Base-by-base conservation (phyloP, 1,140 invertebrate species). In the Steinernema feltiae region DNA sequence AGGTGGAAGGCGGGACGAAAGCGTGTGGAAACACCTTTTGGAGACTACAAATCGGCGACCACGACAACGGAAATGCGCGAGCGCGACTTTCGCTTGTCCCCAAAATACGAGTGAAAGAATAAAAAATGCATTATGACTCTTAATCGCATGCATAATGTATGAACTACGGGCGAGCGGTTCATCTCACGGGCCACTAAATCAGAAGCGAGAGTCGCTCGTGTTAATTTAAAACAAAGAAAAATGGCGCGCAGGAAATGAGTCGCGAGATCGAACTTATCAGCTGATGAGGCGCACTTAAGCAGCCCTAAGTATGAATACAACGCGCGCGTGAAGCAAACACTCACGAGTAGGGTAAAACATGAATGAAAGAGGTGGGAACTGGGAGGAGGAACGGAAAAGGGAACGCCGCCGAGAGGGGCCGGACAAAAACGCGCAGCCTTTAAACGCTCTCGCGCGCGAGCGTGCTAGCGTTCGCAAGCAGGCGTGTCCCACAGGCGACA, bases 341-440 rank as follows among this genome's bases (percentile, higher is more conserved):
- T 7, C 53, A 21, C 53, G 53, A 15, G 53, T 15, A 21, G 24
- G 53, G 53, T 7, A 63, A 63, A 63, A 63, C 53, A 63, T 63
- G 53, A 63, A 63, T 63, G 53, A 63, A n/a, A 63, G 53, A 63
- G 53, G 53, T 63, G 53, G 53, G 53, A 63, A 63, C 53, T 15
- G 53, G 24, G 53, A 27, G 24, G 53, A 63, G 53, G 53, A 27
- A 15, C 53, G 53, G 24, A 21, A 63, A 63, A 63, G 24, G 53
- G 53, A 63, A 63, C 53, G 53, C 53, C 53, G 53, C 15, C 53
- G 53, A 63, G 53, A 63, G 24, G 53, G 53, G 53, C 24, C 53
- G 53, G 24, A 63, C 53, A 63, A 63, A 63, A 12, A 63, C 12
- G 53, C 53, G 53, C 53, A 27, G 15, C 15, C n/a, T n/a, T 46